These are phyloP conservation scores for Scaptomyza montana DNA, from an alignment of 1,140 invertebrate species.

Conservation along the genomic window DNA sequence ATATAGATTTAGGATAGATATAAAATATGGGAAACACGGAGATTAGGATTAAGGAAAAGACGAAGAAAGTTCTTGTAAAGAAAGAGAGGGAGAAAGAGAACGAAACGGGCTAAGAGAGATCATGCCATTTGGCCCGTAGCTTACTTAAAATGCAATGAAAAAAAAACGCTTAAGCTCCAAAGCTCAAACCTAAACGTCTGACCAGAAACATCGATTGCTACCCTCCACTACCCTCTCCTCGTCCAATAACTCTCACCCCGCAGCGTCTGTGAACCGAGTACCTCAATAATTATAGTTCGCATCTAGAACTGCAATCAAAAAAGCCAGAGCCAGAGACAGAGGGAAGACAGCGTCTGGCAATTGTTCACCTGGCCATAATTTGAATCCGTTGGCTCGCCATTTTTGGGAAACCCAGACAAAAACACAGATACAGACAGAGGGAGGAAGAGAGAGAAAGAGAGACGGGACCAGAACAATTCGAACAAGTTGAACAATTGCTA, in stretches of 20 bases:
- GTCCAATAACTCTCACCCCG: not conserved
- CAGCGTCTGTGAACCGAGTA: not conserved
- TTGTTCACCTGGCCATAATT: slow-evolving; percentile 57
- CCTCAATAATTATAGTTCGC: slow-evolving; percentile 59
- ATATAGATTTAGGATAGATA: not conserved
- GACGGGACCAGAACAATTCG: slow-evolving; percentile 14
- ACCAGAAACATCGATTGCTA: slow-evolving; percentile 13
- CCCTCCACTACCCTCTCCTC: not conserved
- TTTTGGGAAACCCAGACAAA: slow-evolving; percentile 25
- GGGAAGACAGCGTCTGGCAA: not conserved
- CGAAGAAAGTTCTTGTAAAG: not conserved
- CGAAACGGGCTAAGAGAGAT: not conserved
- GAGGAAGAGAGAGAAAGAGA: not conserved
- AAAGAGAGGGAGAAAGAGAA: not conserved
- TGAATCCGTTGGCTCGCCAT: slow-evolving; percentile 56
- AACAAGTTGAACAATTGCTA: slow-evolving; percentile 36
- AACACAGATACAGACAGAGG: not conserved
- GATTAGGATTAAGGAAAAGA: too few relatives aligned
- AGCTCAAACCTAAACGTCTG: slow-evolving; percentile 49
- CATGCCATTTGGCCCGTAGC: slow-evolving; percentile 3
- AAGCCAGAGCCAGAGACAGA: slow-evolving; percentile 13
- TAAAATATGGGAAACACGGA: not conserved
- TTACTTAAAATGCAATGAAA: slow-evolving; percentile 43
- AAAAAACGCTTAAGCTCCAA: slow-evolving; percentile 27
- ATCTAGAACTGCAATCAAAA: slow-evolving; percentile 47